Conservation (phyloP, 2,797 vertebrate species). For the Pogoniulus pusillus region DNA sequence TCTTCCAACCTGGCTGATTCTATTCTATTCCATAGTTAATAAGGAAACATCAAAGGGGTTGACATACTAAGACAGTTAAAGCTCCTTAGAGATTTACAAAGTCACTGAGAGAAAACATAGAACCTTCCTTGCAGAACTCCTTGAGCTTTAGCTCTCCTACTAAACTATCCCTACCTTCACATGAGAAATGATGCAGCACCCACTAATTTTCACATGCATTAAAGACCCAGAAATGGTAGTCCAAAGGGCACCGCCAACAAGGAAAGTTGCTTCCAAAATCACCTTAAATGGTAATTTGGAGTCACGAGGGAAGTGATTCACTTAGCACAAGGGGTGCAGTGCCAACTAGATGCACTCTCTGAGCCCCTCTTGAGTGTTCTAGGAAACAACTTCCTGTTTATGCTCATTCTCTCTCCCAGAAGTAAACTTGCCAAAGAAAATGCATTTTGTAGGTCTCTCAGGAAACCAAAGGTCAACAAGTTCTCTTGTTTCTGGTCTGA, state of each 20-base stretch:
- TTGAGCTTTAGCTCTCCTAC: slow-evolving; percentile 9
- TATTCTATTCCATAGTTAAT: not conserved
- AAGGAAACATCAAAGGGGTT: not conserved
- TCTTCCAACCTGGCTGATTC: too few species aligned
- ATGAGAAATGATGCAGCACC: slow-evolving; percentile 5
- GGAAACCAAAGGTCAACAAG: not conserved
- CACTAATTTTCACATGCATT: slow-evolving; percentile 15
- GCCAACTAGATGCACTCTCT: not conserved
- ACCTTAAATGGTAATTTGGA: slow-evolving; percentile 11
- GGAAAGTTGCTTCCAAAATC: not conserved
- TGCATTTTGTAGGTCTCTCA: not conserved
- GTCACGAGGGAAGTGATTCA: not conserved
- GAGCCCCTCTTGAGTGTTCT: not conserved
- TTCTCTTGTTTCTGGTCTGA: not conserved
- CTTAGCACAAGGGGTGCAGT: not conserved
- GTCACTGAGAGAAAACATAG: not conserved
- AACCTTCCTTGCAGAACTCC: not conserved
- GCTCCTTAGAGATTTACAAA: not conserved
- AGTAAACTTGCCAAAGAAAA: not conserved
- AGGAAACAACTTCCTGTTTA: not conserved
- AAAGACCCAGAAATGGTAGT: not conserved
- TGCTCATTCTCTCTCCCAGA: not conserved
- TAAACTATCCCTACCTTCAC: not conserved
- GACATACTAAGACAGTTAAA: not conserved
- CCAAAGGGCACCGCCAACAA: not conserved